A percentile compares a stretch with the other conserved stretches of the same genome.
These are phyloP conservation scores for Oceanites oceanicus DNA, from an alignment of 2,113 vertebrate genomes.

Conservation along the genomic window DNA sequence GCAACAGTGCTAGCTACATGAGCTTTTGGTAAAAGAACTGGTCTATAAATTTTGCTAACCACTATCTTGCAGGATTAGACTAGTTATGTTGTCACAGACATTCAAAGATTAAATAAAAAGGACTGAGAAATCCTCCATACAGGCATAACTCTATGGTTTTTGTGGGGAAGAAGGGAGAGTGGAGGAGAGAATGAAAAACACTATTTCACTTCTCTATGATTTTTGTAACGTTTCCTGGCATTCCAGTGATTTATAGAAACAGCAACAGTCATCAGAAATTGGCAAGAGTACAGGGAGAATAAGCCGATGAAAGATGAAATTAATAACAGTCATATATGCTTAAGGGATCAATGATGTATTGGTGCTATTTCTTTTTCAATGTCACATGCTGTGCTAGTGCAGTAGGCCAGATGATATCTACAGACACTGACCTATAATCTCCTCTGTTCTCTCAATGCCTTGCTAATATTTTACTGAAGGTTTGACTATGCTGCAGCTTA, in stretches of 20 bases:
- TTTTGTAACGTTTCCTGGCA: constrained; percentile 21
- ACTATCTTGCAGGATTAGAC: neutral
- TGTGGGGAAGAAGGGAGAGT: neutral
- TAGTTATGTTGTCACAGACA: neutral
- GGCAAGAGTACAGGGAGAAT: neutral
- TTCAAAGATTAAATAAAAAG: neutral
- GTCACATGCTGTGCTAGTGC: neutral
- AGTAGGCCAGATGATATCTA: constrained; percentile 4
- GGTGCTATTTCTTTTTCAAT: constrained; percentile 22
- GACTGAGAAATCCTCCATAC: neutral
- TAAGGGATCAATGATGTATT: constrained; percentile 29
- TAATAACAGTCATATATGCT: constrained; percentile 20
- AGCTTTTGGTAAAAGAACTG: neutral
- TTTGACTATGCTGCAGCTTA: neutral
- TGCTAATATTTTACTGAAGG: constrained; percentile 22
- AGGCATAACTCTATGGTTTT: neutral
- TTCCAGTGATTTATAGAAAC: constrained; percentile 34
- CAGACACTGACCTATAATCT: constrained; percentile 36
- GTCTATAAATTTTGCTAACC: neutral
- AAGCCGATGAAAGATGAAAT: constrained; percentile 27
- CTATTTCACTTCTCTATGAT: neutral
- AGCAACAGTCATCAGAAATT: constrained; percentile 12
- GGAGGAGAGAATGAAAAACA: neutral
- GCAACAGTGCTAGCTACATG: neutral
- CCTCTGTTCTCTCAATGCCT: neutral